Percentiles rank a stretch among this genome's conserved stretches.
These are phyloP conservation scores for Clarias fuscus DNA, from an alignment of 2,797 vertebrate species.

Conservation along the genomic window DNA sequence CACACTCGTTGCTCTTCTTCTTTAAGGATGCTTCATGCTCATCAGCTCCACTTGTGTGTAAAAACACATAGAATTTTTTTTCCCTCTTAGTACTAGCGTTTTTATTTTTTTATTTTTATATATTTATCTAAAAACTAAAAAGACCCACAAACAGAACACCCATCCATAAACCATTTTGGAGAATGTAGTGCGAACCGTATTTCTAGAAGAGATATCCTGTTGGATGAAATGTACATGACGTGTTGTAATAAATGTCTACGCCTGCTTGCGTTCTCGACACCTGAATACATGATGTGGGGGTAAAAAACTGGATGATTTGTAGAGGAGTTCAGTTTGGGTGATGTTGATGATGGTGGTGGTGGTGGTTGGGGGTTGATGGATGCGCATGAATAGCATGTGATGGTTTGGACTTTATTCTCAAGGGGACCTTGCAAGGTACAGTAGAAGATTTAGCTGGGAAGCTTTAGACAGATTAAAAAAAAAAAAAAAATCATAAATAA, in stretches of 20 bases:
- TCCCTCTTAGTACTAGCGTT: too few relatives aligned
- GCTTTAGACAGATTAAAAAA: constrained; percentile 27
- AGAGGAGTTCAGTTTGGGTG: constrained; percentile 20
- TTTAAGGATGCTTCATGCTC: constrained; percentile 41
- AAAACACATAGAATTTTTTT: background rate
- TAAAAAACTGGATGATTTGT: constrained; percentile 49
- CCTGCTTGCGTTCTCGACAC: background rate
- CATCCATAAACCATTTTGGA: too few relatives aligned
- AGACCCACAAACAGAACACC: background rate
- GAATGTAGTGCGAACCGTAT: background rate
- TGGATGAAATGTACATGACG: background rate
- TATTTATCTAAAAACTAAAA: background rate
- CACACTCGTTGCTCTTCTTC: constrained; percentile 29
- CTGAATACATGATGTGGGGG: background rate
- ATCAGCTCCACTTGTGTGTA: constrained; percentile 45
- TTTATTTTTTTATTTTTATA: background rate
- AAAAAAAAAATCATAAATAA: too few relatives aligned
- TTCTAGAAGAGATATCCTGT: constrained; percentile 9
- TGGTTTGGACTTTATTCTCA: constrained; percentile 40
- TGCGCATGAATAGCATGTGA: constrained; percentile 52
- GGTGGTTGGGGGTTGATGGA: constrained; percentile 43
- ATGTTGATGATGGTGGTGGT: constrained; percentile 1
- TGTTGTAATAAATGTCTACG: background rate
- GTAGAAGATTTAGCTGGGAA: constrained; percentile 42
- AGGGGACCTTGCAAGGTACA: constrained; percentile 15